A percentile compares a stretch with the other conserved stretches of the same genome.
Evolutionary conservation across 2,113 vertebrate species (phyloP).

Genomic region (Terrapene triunguis): DNA sequence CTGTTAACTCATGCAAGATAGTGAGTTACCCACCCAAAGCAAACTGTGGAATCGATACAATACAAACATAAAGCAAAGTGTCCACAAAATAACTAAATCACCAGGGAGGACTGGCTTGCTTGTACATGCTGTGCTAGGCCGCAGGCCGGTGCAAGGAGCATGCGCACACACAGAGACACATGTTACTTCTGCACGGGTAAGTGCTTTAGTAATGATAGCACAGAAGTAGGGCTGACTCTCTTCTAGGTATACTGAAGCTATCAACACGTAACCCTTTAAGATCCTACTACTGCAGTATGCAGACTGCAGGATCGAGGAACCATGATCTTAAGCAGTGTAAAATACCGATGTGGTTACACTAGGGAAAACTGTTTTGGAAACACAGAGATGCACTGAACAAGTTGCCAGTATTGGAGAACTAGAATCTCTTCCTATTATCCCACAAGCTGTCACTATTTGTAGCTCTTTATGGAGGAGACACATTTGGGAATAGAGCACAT

Average conservation of each 20-base stretch:
- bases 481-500: neutral
- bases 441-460: neutral
- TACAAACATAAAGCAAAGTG: neutral
- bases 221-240: neutral
- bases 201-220: too few species aligned
- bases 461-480: neutral
- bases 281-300: neutral
- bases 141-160: neutral
- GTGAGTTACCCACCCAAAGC: neutral
- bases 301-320: neutral
- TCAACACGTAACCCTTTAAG: too few species aligned
- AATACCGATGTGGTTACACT: neutral
- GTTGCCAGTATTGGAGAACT: too few species aligned
- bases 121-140: neutral
- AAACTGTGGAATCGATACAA: neutral
- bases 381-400: neutral
- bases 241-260: neutral
- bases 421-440: rapidly evolving
- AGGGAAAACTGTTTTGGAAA: neutral
- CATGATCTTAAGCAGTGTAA: neutral
- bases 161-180: too few species aligned
- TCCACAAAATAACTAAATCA: neutral
- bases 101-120: neutral
- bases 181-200: too few species aligned
- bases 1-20: too few species aligned